These are phyloP conservation scores for Polydrusus tereticollis DNA, from an alignment of 2,888 invertebrate species.

Conservation along the genomic window DNA sequence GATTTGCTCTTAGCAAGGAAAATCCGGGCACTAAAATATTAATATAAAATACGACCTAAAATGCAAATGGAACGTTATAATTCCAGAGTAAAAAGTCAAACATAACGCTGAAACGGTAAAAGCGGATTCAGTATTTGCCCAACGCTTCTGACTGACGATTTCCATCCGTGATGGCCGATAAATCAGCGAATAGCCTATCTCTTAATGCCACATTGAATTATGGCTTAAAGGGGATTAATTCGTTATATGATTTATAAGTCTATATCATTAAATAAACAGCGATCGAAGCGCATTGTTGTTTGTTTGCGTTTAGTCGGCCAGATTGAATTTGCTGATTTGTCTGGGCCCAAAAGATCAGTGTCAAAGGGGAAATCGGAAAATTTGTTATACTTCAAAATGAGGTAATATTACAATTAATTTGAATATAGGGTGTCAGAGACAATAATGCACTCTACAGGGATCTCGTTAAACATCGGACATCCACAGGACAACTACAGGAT, in stretches of 20 bases:
- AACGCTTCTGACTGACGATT: slow-evolving; percentile 41
- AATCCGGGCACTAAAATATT: slow-evolving; percentile 7
- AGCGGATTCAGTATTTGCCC: slow-evolving; percentile 38
- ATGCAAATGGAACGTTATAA: slow-evolving; percentile 19
- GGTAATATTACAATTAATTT: no score
- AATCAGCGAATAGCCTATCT: slow-evolving; percentile 46
- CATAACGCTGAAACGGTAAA: slow-evolving; percentile 21
- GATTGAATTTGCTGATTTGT: slow-evolving; percentile 30
- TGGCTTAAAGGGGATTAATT: slow-evolving; percentile 48
- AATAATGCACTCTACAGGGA: no score
- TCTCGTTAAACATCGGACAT: no score
- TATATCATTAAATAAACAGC: slow-evolving; percentile 44
- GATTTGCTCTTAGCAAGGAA: slow-evolving; percentile 4
- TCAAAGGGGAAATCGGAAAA: not conserved
- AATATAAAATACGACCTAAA: slow-evolving; percentile 17
- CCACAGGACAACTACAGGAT: no score
- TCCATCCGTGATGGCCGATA: slow-evolving; percentile 43
- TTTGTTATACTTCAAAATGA: not conserved
- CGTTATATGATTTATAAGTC: slow-evolving; percentile 49
- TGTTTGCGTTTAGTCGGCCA: slow-evolving; percentile 28
- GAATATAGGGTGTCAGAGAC: no score
- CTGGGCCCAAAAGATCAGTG: slow-evolving; percentile 15
- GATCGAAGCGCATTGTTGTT: slow-evolving; percentile 26
- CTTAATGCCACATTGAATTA: slow-evolving; percentile 51
- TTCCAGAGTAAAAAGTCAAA: slow-evolving; percentile 24